Evolutionary conservation across 2,888 invertebrate genomes (phyloP).

Genomic region (Abscondita cerata): DNA sequence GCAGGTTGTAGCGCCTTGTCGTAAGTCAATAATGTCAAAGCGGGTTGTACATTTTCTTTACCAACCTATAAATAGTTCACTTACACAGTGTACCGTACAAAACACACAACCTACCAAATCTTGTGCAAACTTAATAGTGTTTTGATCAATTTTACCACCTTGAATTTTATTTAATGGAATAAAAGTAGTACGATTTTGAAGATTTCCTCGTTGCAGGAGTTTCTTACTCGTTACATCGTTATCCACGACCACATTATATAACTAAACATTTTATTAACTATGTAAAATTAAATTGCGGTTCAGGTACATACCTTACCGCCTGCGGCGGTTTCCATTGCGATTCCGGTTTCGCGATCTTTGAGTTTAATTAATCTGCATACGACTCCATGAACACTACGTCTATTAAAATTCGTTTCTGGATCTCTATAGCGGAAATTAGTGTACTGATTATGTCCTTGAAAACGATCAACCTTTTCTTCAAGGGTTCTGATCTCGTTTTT

Average conservation of each 20-base stretch:
- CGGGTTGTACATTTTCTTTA: slow-evolving; percentile 79
- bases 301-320: slow-evolving; percentile 81
- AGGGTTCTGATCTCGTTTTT: slow-evolving; percentile 63
- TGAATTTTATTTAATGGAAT: slow-evolving; percentile 91
- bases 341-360: slow-evolving; percentile 71
- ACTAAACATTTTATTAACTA: slow-evolving; percentile 59
- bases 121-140: slow-evolving; percentile 71
- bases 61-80: slow-evolving; percentile 73
- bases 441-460: slow-evolving; percentile 65
- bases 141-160: slow-evolving; percentile 66
- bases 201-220: slow-evolving; percentile 81
- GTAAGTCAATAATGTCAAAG: slow-evolving; percentile 80
- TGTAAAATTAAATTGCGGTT: neutral
- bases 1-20: slow-evolving; percentile 71
- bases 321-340: slow-evolving; percentile 85
- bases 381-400: slow-evolving; percentile 73
- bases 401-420: slow-evolving; percentile 75
- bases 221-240: slow-evolving; percentile 84
- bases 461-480: slow-evolving; percentile 64
- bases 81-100: no score
- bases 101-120: slow-evolving; percentile 67
- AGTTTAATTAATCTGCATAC: slow-evolving; percentile 82
- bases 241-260: slow-evolving; percentile 91
- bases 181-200: slow-evolving; percentile 83
- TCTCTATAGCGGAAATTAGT: slow-evolving; percentile 77